phyloP scores from a whole-genome alignment of 1,140 invertebrate species.

The Diabrotica undecimpunctata region DNA sequence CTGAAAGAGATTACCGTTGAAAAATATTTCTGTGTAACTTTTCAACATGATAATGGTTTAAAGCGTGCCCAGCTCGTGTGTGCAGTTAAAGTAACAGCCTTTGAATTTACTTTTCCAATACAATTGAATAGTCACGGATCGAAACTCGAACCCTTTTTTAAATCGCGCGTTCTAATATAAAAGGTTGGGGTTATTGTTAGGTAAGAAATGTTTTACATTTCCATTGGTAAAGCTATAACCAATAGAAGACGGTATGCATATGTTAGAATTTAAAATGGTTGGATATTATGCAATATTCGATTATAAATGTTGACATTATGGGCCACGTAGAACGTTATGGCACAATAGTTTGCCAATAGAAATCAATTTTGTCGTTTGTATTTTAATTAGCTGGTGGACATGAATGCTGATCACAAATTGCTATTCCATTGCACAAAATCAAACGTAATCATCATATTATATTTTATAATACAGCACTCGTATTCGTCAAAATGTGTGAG shows the following conservation, averaged over 20 bases:
- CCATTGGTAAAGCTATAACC: slow-evolving; percentile 29
- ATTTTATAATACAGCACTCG: too few species aligned
- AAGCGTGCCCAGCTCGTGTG: slow-evolving; percentile 29
- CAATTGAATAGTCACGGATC: slow-evolving; percentile 8
- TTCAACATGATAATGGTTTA: slow-evolving; percentile 24
- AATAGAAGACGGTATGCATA: slow-evolving; percentile 31
- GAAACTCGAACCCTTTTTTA: slow-evolving; percentile 27
- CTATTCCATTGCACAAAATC: too few species aligned
- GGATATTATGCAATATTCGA: too few species aligned
- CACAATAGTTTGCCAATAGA: too few species aligned
- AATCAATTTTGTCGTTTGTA: too few species aligned
- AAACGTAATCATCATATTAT: too few species aligned
- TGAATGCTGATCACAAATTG: too few species aligned
- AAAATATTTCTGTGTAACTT: slow-evolving; percentile 3
- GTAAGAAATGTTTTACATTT: slow-evolving; percentile 21
- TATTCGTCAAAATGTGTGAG: too few species aligned
- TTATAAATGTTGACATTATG: too few species aligned
- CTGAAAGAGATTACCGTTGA: not conserved
- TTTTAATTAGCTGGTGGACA: too few species aligned
- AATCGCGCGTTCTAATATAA: slow-evolving; percentile 34
- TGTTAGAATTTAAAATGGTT: slow-evolving; percentile 6
- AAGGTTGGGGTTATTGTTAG: not conserved
- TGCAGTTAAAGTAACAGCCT: slow-evolving; percentile 21
- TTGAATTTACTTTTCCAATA: slow-evolving; percentile 22
- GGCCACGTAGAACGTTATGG: too few species aligned